Evolutionary conservation across 2,113 vertebrate genomes (phyloP).

Genomic region (Illadopsis cleaveri): DNA sequence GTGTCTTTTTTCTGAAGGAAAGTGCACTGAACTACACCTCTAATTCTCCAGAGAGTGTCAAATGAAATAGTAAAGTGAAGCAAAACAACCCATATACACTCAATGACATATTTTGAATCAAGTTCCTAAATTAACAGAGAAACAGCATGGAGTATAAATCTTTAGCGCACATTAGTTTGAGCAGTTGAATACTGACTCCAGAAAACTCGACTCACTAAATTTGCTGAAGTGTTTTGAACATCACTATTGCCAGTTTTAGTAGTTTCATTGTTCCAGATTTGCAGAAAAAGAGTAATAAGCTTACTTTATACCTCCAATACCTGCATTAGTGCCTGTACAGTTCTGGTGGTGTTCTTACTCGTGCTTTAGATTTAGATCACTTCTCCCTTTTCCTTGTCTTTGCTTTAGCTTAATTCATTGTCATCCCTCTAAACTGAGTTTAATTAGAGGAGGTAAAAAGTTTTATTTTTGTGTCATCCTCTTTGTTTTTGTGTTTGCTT

Average conservation of each 20-base stretch:
- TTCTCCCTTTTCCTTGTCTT: neutral
- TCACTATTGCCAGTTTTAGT: neutral
- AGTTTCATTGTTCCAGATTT: neutral
- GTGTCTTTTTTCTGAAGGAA: neutral
- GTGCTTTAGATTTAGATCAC: neutral
- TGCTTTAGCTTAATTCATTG: constrained; percentile 17
- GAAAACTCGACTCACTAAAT: neutral
- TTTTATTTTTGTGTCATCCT: neutral
- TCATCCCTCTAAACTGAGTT: neutral
- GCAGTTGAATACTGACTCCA: neutral
- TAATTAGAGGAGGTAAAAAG: neutral
- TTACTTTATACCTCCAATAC: neutral
- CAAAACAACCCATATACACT: neutral
- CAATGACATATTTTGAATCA: neutral
- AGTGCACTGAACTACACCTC: neutral
- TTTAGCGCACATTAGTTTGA: neutral
- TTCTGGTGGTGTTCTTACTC: constrained; percentile 32
- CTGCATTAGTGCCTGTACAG: neutral
- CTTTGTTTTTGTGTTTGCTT: neutral
- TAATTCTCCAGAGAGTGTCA: neutral
- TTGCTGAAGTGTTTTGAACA: neutral
- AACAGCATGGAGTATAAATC: neutral
- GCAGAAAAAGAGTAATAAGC: neutral
- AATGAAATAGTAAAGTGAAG: neutral
- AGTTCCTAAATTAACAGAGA: neutral